These are phyloP conservation scores for Latheticus oryzae DNA, from an alignment of 2,888 invertebrate genomes.

Conservation along the genomic window DNA sequence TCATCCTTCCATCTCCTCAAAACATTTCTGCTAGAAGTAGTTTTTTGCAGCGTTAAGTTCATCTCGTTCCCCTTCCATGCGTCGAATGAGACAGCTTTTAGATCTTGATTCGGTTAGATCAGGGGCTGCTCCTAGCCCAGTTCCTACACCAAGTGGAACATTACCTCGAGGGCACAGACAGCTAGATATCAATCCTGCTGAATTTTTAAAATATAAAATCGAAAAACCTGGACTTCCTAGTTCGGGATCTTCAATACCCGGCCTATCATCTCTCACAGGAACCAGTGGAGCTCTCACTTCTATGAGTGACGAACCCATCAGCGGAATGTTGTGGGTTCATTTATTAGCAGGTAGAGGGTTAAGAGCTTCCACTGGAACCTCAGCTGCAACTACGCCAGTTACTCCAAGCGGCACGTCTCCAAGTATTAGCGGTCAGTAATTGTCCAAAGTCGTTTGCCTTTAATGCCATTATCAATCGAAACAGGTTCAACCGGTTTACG, in stretches of 20 bases:
- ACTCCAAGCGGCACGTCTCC: constrained; percentile 69
- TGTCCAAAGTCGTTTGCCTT: not conserved
- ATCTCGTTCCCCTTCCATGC: constrained; percentile 78
- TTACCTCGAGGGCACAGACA: constrained; percentile 79
- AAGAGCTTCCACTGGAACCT: constrained; percentile 76
- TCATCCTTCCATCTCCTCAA: not conserved
- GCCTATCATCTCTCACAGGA: constrained; percentile 65
- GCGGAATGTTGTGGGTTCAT: constrained; percentile 92
- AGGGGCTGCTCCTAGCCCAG: constrained; percentile 75
- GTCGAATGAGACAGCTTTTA: constrained; percentile 83
- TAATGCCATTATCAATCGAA: not conserved
- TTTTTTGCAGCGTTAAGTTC: constrained; percentile 60
- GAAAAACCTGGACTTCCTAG: constrained; percentile 75
- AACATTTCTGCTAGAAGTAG: not conserved
- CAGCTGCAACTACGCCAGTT: constrained; percentile 79
- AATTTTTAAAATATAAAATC: constrained; percentile 92
- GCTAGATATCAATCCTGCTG: constrained; percentile 90
- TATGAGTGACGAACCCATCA: constrained; percentile 73
- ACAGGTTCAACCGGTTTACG: constrained; percentile 71
- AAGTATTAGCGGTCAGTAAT: constrained; percentile 56
- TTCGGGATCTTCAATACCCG: constrained; percentile 62
- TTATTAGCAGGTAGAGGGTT: constrained; percentile 88
- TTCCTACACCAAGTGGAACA: constrained; percentile 82
- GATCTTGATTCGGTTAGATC: constrained; percentile 72
- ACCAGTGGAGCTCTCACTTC: constrained; percentile 51